These are phyloP conservation scores for Loris lydekkerianus DNA, from an alignment of 2,797 vertebrate species.

Conservation along the genomic window DNA sequence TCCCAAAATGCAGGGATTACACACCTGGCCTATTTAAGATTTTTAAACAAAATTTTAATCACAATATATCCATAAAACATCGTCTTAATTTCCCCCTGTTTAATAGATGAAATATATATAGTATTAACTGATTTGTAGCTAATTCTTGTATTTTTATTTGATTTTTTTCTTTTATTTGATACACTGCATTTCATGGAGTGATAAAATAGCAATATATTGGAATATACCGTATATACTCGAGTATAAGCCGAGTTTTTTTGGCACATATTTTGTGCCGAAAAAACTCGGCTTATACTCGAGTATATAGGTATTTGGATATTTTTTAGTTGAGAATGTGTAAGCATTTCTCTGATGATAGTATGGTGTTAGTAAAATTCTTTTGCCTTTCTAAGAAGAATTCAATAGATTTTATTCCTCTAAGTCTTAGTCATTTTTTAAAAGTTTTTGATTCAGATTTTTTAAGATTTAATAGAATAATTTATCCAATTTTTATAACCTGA, in stretches of 20 bases:
- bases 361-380: neutral
- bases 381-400: neutral
- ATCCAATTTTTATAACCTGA: conserved; percentile 35
- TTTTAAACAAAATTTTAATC: conserved; percentile 8
- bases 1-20: neutral
- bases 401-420: neutral
- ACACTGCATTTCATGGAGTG: neutral
- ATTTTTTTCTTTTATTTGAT: neutral
- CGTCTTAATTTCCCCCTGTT: neutral
- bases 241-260: no score
- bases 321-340: conserved; percentile 15
- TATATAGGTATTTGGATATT: neutral
- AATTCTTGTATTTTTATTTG: neutral
- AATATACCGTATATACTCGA: neutral
- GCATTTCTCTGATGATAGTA: neutral
- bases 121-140: neutral
- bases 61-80: neutral
- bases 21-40: neutral
- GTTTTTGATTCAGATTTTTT: neutral
- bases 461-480: neutral
- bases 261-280: no score
- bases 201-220: neutral
- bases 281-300: no score
- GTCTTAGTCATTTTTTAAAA: neutral
- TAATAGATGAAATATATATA: neutral